These are phyloP conservation scores for Caenorhabditis remanei DNA, from an alignment of 1,140 invertebrate genomes.

Conservation along the genomic window DNA sequence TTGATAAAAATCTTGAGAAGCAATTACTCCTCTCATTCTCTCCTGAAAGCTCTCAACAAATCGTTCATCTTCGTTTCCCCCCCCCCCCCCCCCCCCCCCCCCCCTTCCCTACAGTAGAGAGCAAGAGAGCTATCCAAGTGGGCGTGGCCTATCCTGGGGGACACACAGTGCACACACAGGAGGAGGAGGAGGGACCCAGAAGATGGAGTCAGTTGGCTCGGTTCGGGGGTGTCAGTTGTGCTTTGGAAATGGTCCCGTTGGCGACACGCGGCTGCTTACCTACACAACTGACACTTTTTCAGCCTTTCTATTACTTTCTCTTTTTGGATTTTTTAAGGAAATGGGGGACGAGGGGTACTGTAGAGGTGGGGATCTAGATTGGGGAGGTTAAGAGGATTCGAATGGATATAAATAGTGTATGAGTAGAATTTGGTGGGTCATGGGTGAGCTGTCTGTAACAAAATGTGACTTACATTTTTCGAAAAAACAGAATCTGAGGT, in stretches of 20 bases:
- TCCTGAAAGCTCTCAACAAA: background rate
- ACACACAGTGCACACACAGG: background rate
- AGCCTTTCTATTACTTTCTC: background rate
- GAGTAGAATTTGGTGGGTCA: no score
- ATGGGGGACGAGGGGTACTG: no score
- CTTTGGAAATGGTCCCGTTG: background rate
- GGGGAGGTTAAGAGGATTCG: no score
- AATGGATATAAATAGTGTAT: background rate
- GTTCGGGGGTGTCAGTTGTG: slow-evolving; percentile 23
- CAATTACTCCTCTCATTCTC: background rate
- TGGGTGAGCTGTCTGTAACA: no score
- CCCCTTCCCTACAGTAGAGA: no score
- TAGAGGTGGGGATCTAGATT: background rate
- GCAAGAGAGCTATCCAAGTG: background rate
- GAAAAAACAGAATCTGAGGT: no score
- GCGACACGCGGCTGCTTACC: slow-evolving; percentile 9
- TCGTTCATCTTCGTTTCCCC: slow-evolving; percentile 6
- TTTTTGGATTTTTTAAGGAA: background rate
- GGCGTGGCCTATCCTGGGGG: background rate
- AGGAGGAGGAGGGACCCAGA: background rate
- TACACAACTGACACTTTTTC: slow-evolving; percentile 19
- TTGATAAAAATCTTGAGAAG: no score
- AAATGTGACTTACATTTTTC: no score
- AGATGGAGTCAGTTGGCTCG: background rate
- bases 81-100: background rate